Evolutionary conservation across 2,888 invertebrate genomes (phyloP).

Genomic region (Rhodophaea formosa): DNA sequence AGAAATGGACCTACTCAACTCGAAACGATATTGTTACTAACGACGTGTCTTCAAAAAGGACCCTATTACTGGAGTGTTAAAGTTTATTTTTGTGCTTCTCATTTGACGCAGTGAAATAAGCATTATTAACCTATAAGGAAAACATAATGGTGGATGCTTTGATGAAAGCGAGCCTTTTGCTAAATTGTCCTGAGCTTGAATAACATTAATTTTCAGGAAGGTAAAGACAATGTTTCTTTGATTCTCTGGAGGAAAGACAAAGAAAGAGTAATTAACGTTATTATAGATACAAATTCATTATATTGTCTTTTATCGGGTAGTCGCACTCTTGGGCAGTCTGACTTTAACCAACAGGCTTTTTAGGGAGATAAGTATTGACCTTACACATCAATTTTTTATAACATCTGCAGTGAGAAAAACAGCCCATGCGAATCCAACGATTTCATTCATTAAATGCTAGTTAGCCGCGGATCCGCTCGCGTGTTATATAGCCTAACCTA

Average conservation of each 20-base stretch:
- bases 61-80: constrained; percentile 39
- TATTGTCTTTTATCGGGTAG: too few species aligned
- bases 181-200: constrained; percentile 57
- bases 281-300: not conserved
- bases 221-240: constrained; percentile 6
- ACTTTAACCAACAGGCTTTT: too few species aligned
- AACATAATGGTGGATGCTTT: constrained; percentile 63
- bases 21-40: constrained; percentile 54
- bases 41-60: constrained; percentile 34
- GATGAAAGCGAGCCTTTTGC: constrained; percentile 63
- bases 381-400: too few species aligned
- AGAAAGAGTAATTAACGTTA: not conserved
- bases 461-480: too few species aligned
- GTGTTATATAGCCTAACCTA: too few species aligned
- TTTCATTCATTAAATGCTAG: too few species aligned
- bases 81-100: constrained; percentile 35
- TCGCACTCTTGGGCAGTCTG: too few species aligned
- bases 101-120: constrained; percentile 51
- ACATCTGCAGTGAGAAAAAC: too few species aligned
- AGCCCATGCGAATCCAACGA: too few species aligned
- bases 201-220: constrained; percentile 32
- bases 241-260: not conserved
- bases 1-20: constrained; percentile 74
- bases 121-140: constrained; percentile 66
- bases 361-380: too few species aligned